Evolutionary conservation across 2,888 invertebrate species (phyloP), one percentile per base, ranked within the genome.

Genomic region (Drosophila algonquin): DNA sequence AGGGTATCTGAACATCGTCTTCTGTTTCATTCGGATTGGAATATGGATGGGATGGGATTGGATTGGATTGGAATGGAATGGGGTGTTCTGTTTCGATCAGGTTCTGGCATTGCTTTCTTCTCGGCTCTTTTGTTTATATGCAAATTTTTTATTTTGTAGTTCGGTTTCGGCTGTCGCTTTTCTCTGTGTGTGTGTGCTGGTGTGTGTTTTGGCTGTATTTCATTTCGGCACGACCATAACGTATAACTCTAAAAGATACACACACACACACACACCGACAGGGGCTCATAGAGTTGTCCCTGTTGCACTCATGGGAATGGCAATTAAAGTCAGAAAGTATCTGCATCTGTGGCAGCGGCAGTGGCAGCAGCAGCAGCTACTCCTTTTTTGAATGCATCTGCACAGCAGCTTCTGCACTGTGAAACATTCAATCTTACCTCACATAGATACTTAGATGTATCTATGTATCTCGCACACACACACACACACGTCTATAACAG

Each of bases 301-400:
- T 81, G 73, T 83, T 76, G 77, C 87, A 79, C 83, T 57, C 75
- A 47, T 58, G 56, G 52, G 59, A 45, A 50, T 67, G 56, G 75
- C 85, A 87, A 84, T 80, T 80, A 81, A 73, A 84, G 72, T 73
- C 75, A 77, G 76, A 87, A 74, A 79, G 85, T 87, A 70, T 82
- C 85, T 82, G 82, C 81, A 87, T 84, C 79, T 87, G 81, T 84
- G 81, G 81, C 21, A 73, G 67, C 73, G 54, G 52, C 75, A 54
- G 58, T 63, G 55, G 54, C 79, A 75, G 67, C 79, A 18, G 18
- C 77, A 59, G 68, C 79, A 63, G 80, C 83, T 82, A 80, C 87
- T 84, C 80, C 85, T 84, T 87, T 84, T 87, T 87, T 87, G 87
- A 84, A 76, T 87, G 87, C 83, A 84, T 70, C 55, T 46, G 87